Conservation (phyloP, 2,797 vertebrate species). For the Neomorphus geoffroyi region DNA sequence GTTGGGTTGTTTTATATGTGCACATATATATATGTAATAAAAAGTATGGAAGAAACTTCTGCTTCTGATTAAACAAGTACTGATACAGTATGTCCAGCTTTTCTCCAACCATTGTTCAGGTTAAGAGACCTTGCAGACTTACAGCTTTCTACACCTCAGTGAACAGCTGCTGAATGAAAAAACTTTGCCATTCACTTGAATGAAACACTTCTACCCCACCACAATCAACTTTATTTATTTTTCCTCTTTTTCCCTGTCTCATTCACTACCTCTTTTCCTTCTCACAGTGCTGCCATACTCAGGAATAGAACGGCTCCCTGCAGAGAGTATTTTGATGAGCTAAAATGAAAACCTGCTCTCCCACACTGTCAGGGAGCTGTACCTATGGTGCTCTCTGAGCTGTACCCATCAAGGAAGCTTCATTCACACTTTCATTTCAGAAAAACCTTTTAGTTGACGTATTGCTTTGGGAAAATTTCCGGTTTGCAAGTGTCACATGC, state of each 20-base stretch:
- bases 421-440: constrained; percentile 7
- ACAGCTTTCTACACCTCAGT: constrained; percentile 55
- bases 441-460: not conserved
- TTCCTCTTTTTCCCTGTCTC: not conserved
- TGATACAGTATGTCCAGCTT: constrained; percentile 13
- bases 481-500: not conserved
- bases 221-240: constrained; percentile 34
- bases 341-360: constrained; percentile 30
- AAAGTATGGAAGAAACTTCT: constrained; percentile 45
- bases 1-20: constrained; percentile 39
- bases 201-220: not conserved
- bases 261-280: constrained; percentile 19
- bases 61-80: constrained; percentile 49
- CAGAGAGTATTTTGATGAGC: not conserved
- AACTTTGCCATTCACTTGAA: not conserved
- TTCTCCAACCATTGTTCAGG: constrained; percentile 24
- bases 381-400: constrained; percentile 12
- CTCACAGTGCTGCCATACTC: constrained; percentile 30
- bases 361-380: not conserved
- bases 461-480: not conserved
- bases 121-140: constrained; percentile 30
- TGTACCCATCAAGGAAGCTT: constrained; percentile 23
- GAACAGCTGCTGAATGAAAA: constrained; percentile 66
- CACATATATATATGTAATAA: constrained; percentile 21
- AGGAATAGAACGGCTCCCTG: constrained; percentile 14